Evolutionary conservation across 2,113 vertebrate genomes (phyloP), one percentile per base, ranked within the genome.

Genomic region (Glaucidium brasilianum): DNA sequence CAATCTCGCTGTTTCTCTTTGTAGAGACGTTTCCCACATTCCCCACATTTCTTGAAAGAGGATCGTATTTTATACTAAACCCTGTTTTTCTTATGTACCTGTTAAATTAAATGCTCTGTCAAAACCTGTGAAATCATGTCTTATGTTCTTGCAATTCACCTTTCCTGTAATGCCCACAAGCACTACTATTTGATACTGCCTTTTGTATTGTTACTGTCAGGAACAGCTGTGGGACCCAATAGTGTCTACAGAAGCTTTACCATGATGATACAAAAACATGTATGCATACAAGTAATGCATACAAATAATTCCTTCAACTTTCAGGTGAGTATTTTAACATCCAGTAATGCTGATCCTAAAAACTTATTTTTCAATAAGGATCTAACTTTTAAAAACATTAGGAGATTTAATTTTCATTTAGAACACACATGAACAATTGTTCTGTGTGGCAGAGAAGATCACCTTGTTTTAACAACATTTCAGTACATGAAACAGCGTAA

Each of bases 341-440:
- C 6, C 49, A 77, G 21, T 53, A 84, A 55, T 4, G 15, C 6
- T 69, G 29, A 80, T 52, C 43, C 16, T 67, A 55, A 60, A 35
- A 76, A 39, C 7, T 8, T 3, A 27, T 43, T 80, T 89, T 72
- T 87, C 32, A 19, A 37, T 79, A 67, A 63, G 72, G 17, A 53
- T 23, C 15, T 85, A 88, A 73, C 15, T 41, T 55, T 59, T 32
- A 77, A 88, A 81, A 52, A 69, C 1, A 25, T n/a, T 35, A 55
- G 23, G 45, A 87, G 49, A 77, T 3, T 16, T 12, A 58, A 67
- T 88, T 88, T 95, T 87, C 71, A 86, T 69, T 83, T 50, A 85
- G 49, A 59, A 39, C 16, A 60, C 4, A 35, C 32, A 72, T 0
- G 0, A 50, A 26, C 2, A 2, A 27, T 15, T 62, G 17, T 74